phyloP scores from a whole-genome alignment of 2,888 invertebrate species.

The Macropis europaea region DNA sequence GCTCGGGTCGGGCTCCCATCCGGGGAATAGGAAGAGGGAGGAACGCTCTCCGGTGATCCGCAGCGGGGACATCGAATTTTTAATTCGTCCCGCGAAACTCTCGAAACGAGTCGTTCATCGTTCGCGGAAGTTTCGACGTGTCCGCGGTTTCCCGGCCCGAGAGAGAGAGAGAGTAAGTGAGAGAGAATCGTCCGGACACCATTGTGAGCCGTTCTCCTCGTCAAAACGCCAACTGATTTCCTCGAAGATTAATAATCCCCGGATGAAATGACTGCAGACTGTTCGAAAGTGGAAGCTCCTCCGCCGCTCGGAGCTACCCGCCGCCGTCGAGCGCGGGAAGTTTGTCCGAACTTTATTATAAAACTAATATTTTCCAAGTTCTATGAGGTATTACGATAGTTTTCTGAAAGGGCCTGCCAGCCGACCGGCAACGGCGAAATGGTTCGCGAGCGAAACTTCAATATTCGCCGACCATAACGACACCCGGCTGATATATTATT shows the following conservation, averaged over 20 bases:
- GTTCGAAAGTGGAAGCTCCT: conserved; percentile 2
- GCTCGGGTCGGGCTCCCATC: not conserved
- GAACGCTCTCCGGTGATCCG: not conserved
- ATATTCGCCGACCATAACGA: conserved; percentile 73
- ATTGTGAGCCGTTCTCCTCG: conserved; percentile 36
- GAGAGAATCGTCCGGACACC: conserved; percentile 16
- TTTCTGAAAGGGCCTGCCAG: conserved; percentile 64
- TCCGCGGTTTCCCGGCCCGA: not conserved
- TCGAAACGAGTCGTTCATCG: conserved; percentile 21
- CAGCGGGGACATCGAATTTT: conserved; percentile 30
- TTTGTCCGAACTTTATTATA: conserved; percentile 68
- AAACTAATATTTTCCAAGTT: conserved; percentile 70
- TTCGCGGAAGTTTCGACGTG: conserved; percentile 22
- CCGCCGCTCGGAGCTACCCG: too few relatives aligned
- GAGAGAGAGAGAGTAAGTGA: too few relatives aligned
- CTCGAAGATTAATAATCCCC: conserved; percentile 62
- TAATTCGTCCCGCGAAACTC: conserved; percentile 27
- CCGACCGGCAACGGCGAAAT: conserved; percentile 57
- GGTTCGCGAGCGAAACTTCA: conserved; percentile 66
- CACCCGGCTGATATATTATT: conserved; percentile 71
- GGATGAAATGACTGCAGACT: conserved; percentile 47
- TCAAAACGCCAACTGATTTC: conserved; percentile 60
- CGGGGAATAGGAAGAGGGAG: not conserved
- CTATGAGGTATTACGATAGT: conserved; percentile 72
- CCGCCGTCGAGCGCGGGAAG: too few relatives aligned